Base-by-base conservation (phyloP, 2,888 invertebrate species). In the Scaptomyza polygonia region DNA sequence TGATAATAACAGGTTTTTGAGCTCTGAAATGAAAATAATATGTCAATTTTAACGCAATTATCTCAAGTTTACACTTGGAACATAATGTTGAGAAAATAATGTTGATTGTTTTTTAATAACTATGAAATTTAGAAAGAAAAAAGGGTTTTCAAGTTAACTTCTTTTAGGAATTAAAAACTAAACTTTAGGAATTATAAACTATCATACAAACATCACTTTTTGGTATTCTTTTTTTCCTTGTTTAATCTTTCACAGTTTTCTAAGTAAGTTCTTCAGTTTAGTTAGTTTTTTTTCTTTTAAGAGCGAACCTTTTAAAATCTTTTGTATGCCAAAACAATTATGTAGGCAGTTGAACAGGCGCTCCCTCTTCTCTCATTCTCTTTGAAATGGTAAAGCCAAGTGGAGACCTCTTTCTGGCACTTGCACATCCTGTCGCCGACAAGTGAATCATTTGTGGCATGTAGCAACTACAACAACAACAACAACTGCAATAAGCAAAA, bases 401-500 rank as follows among this genome's bases (percentile, higher is more conserved):
- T 76, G 83, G 78, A 74, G 72, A 69, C 74, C 79, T 80, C 84
- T 77, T 83, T 79, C 70, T 83, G 80, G 84, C 80, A 86, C 80
- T 81, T 67, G 67, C 81, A 86, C 81, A 81, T 86, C 86, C 81
- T 81, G 81, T 86, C 77, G 69, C 63, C 77, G 73, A 77, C 86
- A 77, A 81, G 84, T 81, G 81, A 81, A 86, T 81, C 81, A 81
- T 86, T 68, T 68, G 65, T 70, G 81, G 86, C 80, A 86, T 83
- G 81, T 72, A 70, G 56, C 69, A 53, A 58, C 27, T 32, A 32
- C 44, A 52, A 14, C 51, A 67, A 36, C 30, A 43, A 16, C 44
- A 34, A 18, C 32, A 45, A 25, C 44, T 8, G 36, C 52, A 42
- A 32, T 3, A 36, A 36, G n/a, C 29, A 49, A 67, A 61, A 59